Conservation (phyloP, 2,797 vertebrate genomes). For the Chloroceryle inda region DNA sequence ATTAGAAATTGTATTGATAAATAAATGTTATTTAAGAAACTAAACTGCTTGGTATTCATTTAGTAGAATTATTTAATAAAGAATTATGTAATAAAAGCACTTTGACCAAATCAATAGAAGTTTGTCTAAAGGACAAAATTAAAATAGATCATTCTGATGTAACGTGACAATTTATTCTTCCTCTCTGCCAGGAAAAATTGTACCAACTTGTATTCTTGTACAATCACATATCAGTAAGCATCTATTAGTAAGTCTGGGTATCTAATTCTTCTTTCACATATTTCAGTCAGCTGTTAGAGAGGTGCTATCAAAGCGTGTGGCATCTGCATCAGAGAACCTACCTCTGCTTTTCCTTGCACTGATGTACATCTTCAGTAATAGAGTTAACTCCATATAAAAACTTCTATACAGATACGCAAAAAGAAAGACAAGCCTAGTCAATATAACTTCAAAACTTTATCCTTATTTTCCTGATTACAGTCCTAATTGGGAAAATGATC, state of each 20-base stretch:
- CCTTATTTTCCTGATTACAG: not conserved
- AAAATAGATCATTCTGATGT: constrained; percentile 29
- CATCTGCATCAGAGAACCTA: not conserved
- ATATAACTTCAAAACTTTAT: not conserved
- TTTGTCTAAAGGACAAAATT: constrained; percentile 35
- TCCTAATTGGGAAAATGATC: not conserved
- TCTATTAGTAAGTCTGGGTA: not conserved
- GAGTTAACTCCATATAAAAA: not conserved
- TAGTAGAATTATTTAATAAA: constrained; percentile 13
- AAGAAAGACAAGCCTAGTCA: not conserved
- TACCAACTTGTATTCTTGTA: not conserved
- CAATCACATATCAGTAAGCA: not conserved
- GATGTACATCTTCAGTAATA: not conserved
- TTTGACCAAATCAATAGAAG: constrained; percentile 22
- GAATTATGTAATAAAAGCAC: not conserved
- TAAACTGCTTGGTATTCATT: constrained; percentile 3
- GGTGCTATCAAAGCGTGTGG: not conserved
- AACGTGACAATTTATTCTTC: constrained; percentile 24
- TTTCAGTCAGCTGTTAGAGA: not conserved
- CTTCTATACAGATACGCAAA: not conserved
- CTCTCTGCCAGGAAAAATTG: not conserved
- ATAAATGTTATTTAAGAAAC: constrained; percentile 26
- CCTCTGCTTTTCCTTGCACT: not conserved
- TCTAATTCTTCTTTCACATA: not conserved
- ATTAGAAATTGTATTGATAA: not conserved